Evolutionary conservation across 2,797 vertebrate species (phyloP).

Genomic region (Scolopax bukidnonensis): DNA sequence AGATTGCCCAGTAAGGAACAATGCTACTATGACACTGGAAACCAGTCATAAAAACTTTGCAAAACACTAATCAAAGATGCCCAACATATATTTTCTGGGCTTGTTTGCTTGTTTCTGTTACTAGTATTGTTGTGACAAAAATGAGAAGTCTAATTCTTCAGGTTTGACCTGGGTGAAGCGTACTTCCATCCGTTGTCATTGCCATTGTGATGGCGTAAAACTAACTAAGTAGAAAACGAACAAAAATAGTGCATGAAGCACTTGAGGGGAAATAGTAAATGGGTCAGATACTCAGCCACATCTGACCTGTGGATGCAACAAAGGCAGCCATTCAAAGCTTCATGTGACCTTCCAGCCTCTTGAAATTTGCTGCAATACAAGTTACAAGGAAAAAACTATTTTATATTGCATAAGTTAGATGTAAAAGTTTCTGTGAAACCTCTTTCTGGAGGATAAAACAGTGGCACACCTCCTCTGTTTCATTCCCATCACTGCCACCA

Average conservation of each 20-base stretch:
- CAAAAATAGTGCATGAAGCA: not conserved
- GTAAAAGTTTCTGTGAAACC: not conserved
- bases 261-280: not conserved
- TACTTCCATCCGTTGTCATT: not conserved
- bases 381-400: not conserved
- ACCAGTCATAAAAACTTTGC: not conserved
- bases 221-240: not conserved
- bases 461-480: not conserved
- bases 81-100: not conserved
- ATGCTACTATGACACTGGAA: not conserved
- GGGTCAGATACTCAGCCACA: not conserved
- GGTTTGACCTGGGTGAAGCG: not conserved
- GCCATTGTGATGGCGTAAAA: not conserved
- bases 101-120: not conserved
- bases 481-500: not conserved
- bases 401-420: not conserved
- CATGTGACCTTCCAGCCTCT: not conserved
- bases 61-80: not conserved
- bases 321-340: slow-evolving; percentile 8
- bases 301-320: not conserved
- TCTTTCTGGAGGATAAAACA: not conserved
- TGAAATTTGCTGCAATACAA: not conserved
- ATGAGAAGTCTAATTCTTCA: not conserved
- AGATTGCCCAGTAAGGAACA: not conserved
- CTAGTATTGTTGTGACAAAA: not conserved